These are phyloP conservation scores for Alloplasta piceator DNA, from an alignment of 2,888 invertebrate genomes.

Conservation along the genomic window DNA sequence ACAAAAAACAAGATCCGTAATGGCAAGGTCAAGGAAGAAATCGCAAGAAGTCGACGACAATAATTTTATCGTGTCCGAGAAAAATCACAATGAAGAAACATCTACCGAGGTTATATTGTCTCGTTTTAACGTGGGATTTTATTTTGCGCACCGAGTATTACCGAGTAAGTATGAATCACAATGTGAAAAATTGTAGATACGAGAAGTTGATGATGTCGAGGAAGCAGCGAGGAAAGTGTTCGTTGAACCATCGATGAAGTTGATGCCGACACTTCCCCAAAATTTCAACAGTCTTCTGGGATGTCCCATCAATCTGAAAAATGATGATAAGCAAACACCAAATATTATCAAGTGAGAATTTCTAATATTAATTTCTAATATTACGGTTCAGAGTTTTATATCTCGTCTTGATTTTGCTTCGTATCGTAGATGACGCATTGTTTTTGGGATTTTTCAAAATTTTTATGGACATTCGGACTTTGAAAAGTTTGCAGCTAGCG, in stretches of 20 bases:
- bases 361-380: not conserved
- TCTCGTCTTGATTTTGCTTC: not conserved
- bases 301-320: conserved; percentile 56
- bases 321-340: conserved; percentile 63
- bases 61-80: not conserved
- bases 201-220: not conserved
- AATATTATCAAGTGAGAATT: conserved; percentile 70
- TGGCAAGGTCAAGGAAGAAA: not conserved
- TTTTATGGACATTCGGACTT: no score
- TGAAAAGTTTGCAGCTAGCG: no score
- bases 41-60: not conserved
- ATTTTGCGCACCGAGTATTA: not conserved
- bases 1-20: not conserved
- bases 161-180: not conserved
- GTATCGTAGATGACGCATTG: no score
- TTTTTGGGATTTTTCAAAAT: not conserved
- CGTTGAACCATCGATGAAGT: conserved; percentile 36
- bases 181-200: conserved; percentile 24
- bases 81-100: conserved; percentile 2
- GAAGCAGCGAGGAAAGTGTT: not conserved
- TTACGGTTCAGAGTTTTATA: not conserved
- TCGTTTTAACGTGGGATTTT: not conserved
- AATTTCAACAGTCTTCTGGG: conserved; percentile 67
- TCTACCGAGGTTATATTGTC: conserved; percentile 25
- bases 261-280: conserved; percentile 67